A percentile compares a stretch with the other conserved stretches of the same genome.
Conservation (phyloP, 2,113 vertebrate species). For the Perca fluviatilis region DNA sequence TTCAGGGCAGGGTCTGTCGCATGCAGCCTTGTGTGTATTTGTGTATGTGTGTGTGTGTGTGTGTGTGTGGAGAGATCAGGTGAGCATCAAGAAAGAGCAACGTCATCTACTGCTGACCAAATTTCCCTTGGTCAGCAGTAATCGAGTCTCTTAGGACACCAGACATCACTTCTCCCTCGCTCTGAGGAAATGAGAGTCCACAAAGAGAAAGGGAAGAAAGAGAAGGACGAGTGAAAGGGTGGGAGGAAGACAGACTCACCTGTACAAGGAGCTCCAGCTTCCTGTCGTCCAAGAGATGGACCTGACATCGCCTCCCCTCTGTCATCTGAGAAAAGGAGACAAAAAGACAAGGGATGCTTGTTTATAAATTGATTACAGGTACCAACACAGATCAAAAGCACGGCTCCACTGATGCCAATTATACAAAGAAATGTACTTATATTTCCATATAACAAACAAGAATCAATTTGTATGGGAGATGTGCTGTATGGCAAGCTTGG, state of each 20-base stretch:
- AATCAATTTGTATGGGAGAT: not conserved
- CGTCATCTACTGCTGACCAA: conserved; percentile 62
- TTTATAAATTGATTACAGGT: not conserved
- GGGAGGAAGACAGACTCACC: conserved; percentile 79
- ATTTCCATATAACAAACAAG: conserved; percentile 6
- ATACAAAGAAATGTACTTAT: not conserved
- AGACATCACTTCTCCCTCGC: conserved; percentile 31
- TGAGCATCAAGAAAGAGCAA: conserved; percentile 65
- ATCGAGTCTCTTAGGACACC: conserved; percentile 23
- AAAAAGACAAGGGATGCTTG: conserved; percentile 16
- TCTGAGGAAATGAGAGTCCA: conserved; percentile 35
- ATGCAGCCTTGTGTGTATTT: not conserved
- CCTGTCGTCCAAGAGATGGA: conserved; percentile 96
- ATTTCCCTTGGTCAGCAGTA: conserved; percentile 69
- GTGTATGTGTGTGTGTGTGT: not conserved
- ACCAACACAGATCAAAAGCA: not conserved
- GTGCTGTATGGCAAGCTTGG: not conserved
- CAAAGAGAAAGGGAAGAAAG: conserved; percentile 15
- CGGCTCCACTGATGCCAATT: not conserved
- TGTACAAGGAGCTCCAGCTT: conserved; percentile 97
- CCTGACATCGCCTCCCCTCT: conserved; percentile 96
- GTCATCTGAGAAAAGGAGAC: conserved; percentile 88
- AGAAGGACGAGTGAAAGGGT: not conserved
- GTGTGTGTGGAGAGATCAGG: conserved; percentile 55
- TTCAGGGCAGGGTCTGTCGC: conserved; percentile 9